phyloP scores from a whole-genome alignment of 2,888 invertebrate genomes.

The Ennomos erosarius region DNA sequence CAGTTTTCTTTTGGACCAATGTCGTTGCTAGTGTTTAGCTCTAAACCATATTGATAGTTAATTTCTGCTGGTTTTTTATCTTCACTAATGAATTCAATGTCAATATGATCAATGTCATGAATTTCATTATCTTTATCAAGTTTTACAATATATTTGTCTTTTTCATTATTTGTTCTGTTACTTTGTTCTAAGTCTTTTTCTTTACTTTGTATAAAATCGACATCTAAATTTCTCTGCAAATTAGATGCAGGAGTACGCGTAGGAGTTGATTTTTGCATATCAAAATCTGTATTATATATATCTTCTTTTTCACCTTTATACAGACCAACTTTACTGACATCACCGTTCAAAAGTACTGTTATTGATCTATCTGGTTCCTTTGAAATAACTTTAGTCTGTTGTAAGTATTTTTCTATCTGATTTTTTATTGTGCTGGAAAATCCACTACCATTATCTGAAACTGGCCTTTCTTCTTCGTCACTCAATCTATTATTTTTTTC shows the following conservation, averaged over 20 bases:
- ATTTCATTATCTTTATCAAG: background rate
- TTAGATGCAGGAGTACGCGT: no score
- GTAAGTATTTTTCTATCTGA: slow-evolving; percentile 62
- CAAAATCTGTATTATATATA: background rate
- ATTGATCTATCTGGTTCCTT: slow-evolving; percentile 36
- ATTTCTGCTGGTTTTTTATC: background rate
- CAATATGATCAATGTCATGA: background rate
- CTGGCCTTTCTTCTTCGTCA: slow-evolving; percentile 46
- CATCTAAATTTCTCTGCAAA: background rate
- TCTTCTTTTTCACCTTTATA: slow-evolving; percentile 8
- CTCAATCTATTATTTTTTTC: slow-evolving; percentile 54
- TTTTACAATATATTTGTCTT: background rate
- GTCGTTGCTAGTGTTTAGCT: background rate
- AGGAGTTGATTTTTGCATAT: no score
- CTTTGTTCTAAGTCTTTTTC: slow-evolving; percentile 27
- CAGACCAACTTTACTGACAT: background rate
- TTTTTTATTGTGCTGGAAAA: slow-evolving; percentile 67
- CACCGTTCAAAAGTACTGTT: slow-evolving; percentile 38
- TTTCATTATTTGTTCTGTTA: background rate
- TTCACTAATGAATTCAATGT: background rate
- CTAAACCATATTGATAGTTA: background rate
- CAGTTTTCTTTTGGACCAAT: background rate
- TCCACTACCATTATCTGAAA: slow-evolving; percentile 41
- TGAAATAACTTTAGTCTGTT: slow-evolving; percentile 43
- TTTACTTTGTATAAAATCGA: background rate